These are phyloP conservation scores for Terrapene triunguis DNA, from an alignment of 2,113 vertebrate species.

Conservation along the genomic window DNA sequence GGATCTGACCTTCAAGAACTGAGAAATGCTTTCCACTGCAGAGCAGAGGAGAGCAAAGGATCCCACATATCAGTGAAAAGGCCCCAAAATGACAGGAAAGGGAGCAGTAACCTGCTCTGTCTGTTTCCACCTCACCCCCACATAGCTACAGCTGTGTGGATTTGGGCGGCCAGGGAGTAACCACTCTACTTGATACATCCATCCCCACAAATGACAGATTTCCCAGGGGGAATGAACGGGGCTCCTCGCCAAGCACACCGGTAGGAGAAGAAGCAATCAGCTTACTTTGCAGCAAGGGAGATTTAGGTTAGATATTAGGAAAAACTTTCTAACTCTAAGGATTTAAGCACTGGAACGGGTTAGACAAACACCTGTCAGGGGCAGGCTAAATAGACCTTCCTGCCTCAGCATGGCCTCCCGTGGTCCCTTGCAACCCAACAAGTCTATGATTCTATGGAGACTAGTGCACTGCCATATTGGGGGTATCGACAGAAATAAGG, in stretches of 20 bases:
- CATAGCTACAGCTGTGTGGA: background rate
- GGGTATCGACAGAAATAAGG: background rate
- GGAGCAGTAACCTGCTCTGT: background rate
- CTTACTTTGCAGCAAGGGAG: background rate
- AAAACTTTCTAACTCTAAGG: background rate
- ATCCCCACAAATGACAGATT: background rate
- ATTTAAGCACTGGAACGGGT: background rate
- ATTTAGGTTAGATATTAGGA: background rate
- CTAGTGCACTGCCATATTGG: fast-evolving
- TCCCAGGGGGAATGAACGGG: background rate
- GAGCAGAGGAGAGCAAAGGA: background rate
- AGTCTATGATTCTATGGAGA: background rate
- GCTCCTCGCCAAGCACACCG: background rate
- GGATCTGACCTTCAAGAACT: background rate
- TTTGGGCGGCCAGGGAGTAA: background rate
- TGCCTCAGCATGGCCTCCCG: background rate
- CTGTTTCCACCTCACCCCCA: background rate
- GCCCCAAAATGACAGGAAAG: background rate
- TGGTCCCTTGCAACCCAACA: background rate
- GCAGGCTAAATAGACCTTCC: background rate
- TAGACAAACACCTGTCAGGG: background rate
- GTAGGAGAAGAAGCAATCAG: background rate
- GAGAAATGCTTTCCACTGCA: background rate
- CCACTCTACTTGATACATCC: background rate
- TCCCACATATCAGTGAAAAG: background rate